Evolutionary conservation across 2,797 vertebrate genomes (phyloP).

Genomic region (Labroides dimidiatus): DNA sequence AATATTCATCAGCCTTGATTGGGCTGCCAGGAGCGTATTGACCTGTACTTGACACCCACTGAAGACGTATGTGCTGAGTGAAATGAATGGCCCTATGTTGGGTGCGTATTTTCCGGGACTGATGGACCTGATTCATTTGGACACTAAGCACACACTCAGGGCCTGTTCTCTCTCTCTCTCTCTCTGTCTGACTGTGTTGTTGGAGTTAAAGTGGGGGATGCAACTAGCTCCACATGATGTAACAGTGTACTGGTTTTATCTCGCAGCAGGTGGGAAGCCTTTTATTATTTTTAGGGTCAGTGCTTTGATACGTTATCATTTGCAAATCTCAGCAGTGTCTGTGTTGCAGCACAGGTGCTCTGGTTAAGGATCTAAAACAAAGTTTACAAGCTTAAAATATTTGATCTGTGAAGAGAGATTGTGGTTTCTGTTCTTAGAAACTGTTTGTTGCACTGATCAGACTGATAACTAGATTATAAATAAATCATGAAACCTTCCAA

Average conservation of each 20-base stretch:
- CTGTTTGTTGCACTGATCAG: slow-evolving; percentile 4
- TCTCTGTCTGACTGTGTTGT: slow-evolving; percentile 22
- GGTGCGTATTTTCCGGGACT: slow-evolving; percentile 43
- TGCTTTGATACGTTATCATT: slow-evolving; percentile 56
- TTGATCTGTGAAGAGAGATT: neutral
- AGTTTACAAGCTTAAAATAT: neutral
- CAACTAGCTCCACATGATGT: slow-evolving; percentile 46
- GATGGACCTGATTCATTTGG: slow-evolving; percentile 49
- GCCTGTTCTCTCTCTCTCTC: slow-evolving; percentile 19
- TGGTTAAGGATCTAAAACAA: slow-evolving; percentile 1
- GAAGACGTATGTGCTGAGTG: slow-evolving; percentile 59
- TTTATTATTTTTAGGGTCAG: slow-evolving; percentile 56
- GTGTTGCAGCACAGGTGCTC: slow-evolving; percentile 17
- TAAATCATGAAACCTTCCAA: slow-evolving; percentile 26
- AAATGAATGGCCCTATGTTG: slow-evolving; percentile 41
- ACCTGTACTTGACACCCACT: slow-evolving; percentile 71
- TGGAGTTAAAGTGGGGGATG: slow-evolving; percentile 41
- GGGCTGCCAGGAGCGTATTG: slow-evolving; percentile 68
- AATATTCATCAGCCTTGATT: slow-evolving; percentile 72
- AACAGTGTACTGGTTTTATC: slow-evolving; percentile 46
- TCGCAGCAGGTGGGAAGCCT: slow-evolving; percentile 37
- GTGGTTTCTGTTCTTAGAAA: slow-evolving; percentile 7
- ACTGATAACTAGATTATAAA: slow-evolving; percentile 34
- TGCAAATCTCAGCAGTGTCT: slow-evolving; percentile 42
- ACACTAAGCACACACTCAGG: slow-evolving; percentile 36